Evolutionary conservation across 1,140 invertebrate species (phyloP), one percentile per base, ranked within the genome.

Genomic region (Drosophila baimaii): DNA sequence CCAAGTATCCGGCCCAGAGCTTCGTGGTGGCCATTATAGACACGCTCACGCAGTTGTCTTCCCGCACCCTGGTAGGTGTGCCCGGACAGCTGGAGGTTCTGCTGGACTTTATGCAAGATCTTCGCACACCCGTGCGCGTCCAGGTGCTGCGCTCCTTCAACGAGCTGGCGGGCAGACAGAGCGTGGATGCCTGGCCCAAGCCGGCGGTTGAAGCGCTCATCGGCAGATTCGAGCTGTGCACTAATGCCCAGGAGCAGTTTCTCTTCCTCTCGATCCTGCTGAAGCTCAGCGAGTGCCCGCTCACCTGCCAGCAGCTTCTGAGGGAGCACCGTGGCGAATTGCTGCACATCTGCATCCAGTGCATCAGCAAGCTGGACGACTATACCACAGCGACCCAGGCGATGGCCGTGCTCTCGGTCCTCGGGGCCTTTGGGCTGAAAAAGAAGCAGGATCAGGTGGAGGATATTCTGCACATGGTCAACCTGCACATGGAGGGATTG

Each of bases 51-150:
- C 95, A 97, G 59, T 93, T 99, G 25, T 96, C 98, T 17, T 95
- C 95, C 3, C 95, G 96, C 23, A 98, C 98, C n/a, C 93, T 99
- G 10, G 95, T 98, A 1, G 96, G 98, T 93, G 96, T 99, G 47
- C 96, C 97, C 9, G 95, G 95, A 78, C 98, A 99, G 93, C 96
- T 98, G 56, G 92, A 88, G 31, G 91, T 94, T 44, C 77, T 94
- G 3, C 78, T 94, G 10, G 91, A 92, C 7, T 94, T 93, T 77
- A 77, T 94, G 27, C 92, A 93, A 52, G 93, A 94, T 92, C 94
- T 95, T 19, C 92, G 96, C 35, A 93, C 94, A 58, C 93, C 93
- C 33, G 95, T 98, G 0, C 96, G 97, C 77, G 93, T 95, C 4
- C 94, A 95, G 47, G 95, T 95, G 15, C 92, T 98, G 9, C 93